Base-by-base conservation (phyloP, 2,113 vertebrate genomes). In the Pyrgilauda ruficollis region DNA sequence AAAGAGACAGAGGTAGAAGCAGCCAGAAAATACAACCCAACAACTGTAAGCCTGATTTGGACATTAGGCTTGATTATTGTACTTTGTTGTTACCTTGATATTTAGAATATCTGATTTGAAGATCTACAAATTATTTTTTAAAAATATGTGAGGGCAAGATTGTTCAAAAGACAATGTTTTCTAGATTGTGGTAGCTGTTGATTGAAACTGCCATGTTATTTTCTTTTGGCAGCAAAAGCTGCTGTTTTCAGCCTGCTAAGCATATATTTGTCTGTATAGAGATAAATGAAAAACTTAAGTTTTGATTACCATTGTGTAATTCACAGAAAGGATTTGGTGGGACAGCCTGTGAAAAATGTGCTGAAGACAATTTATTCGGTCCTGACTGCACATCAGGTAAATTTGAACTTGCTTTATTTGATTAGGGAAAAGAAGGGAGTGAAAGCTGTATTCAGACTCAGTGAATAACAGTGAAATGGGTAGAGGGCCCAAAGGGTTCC, bases 261-360 rank as follows among this genome's bases (percentile, higher is more conserved):
- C 7, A 8, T 41, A 0, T 22, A 17, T 41, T 5, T 68, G 3
- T 55, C 24, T 76, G 24, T 41, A 18, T 1, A 41, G 28, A 50
- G 11, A 30, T 0, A 92, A 15, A 50, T 39, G 46, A 74, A 27
- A 93, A 67, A 85, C 8, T 53, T 37, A 30, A 43, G 2, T 13
- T 56, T 50, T 83, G 0, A 79, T 84, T 75, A 86, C 39, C 28
- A 55, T 80, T 93, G 24, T 94, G 27, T 73, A 53, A 90, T 94
- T 94, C 85, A 61, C 95, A 99, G 99, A 93, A 89, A 73, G 98
- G 97, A 17, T 99, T 99, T 97, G 89, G 92, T 44, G 99, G 99
- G 30, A 98, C 98, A 10, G 98, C 98, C n/a, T 99, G 99, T 97
- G 99, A 99, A 97, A 97, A 96, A 58, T 99, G 99, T 85, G 87